These are phyloP conservation scores for Teleopsis dalmanni DNA, from an alignment of 1,140 invertebrate genomes.

Conservation along the genomic window DNA sequence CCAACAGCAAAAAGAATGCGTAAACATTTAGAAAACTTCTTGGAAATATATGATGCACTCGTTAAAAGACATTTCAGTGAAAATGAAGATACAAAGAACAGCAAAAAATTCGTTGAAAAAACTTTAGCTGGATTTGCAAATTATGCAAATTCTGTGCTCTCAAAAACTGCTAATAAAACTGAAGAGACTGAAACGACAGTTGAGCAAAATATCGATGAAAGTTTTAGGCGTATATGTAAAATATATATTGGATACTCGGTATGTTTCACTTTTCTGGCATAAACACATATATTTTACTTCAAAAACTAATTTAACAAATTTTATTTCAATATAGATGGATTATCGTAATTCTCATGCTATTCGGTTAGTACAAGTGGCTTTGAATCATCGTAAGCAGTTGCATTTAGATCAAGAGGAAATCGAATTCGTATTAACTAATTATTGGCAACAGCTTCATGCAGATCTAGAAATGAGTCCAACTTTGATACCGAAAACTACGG, in stretches of 20 bases:
- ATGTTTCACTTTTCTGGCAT: slow-evolving; percentile 1
- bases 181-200: background rate
- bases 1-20: slow-evolving; percentile 20
- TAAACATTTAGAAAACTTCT: slow-evolving; percentile 23
- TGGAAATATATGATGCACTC: slow-evolving; percentile 20
- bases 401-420: slow-evolving; percentile 38
- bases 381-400: slow-evolving; percentile 28
- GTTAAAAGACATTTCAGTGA: background rate
- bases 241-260: slow-evolving; percentile 41
- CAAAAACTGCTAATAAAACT: background rate
- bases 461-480: slow-evolving; percentile 17
- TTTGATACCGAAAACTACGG: slow-evolving; percentile 14
- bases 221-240: slow-evolving; percentile 34
- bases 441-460: slow-evolving; percentile 31
- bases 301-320: background rate
- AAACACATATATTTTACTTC: background rate
- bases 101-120: slow-evolving; percentile 16
- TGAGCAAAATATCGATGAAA: slow-evolving; percentile 22
- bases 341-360: slow-evolving; percentile 32
- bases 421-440: slow-evolving; percentile 30
- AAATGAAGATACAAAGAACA: slow-evolving; percentile 6
- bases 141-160: slow-evolving; percentile 4
- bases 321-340: slow-evolving; percentile 19
- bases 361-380: slow-evolving; percentile 27
- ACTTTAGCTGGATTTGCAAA: slow-evolving; percentile 13